A percentile compares a stretch with the other conserved stretches of the same genome.
These are phyloP conservation scores for Lophius piscatorius DNA, from an alignment of 2,113 vertebrate species.

Conservation along the genomic window DNA sequence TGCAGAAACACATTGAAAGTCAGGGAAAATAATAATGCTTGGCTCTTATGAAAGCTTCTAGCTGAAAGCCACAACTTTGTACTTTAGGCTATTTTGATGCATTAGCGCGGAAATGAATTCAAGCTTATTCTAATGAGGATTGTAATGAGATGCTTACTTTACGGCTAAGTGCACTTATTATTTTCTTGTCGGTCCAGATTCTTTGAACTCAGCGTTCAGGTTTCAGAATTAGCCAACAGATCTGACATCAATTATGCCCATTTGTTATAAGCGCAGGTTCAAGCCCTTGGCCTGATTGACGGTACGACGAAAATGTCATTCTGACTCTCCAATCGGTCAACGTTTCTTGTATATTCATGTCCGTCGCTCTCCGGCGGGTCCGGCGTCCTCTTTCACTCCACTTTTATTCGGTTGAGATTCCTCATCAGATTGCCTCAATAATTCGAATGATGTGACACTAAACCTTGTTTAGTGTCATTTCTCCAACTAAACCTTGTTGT, in stretches of 20 bases:
- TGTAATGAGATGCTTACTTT: background rate
- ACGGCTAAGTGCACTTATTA: background rate
- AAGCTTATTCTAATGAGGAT: constrained; percentile 8
- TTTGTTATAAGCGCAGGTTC: too few species aligned
- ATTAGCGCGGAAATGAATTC: constrained; percentile 4
- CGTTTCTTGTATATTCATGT: too few species aligned
- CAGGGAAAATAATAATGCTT: background rate
- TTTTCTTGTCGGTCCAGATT: background rate
- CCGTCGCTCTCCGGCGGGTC: too few species aligned
- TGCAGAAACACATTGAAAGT: background rate
- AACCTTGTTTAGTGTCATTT: constrained; percentile 3
- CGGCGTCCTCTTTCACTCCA: constrained; percentile 5
- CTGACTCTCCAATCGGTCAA: constrained; percentile 5
- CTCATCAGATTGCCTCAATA: constrained; percentile 52
- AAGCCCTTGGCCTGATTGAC: too few species aligned
- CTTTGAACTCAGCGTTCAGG: background rate
- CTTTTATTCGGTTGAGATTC: constrained; percentile 27
- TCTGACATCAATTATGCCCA: too few species aligned
- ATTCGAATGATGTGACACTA: constrained; percentile 50
- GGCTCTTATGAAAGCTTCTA: background rate
- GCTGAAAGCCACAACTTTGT: background rate
- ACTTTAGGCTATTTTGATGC: background rate
- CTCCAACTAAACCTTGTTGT: constrained; percentile 33
- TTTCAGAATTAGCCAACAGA: too few species aligned
- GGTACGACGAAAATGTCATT: too few species aligned